These are phyloP conservation scores for Coracopsis vasa DNA, from an alignment of 2,113 vertebrate species.

Conservation along the genomic window DNA sequence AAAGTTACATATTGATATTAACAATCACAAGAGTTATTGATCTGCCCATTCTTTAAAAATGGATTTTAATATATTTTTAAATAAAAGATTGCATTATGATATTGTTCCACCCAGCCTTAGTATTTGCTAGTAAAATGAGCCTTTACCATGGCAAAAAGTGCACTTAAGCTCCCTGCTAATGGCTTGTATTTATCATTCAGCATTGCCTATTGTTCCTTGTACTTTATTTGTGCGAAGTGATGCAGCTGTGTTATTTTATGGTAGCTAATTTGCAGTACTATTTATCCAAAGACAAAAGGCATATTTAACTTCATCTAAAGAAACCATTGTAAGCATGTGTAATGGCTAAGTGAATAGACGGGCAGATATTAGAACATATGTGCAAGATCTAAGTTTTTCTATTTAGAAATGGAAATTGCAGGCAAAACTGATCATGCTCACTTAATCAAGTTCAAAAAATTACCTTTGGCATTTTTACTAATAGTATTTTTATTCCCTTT, in stretches of 20 bases:
- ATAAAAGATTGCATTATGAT: neutral
- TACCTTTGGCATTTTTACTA: neutral
- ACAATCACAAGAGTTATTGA: neutral
- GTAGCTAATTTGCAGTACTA: neutral
- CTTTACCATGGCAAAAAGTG: neutral
- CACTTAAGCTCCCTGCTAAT: neutral
- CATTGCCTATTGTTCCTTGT: neutral
- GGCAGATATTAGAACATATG: neutral
- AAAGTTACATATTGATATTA: neutral
- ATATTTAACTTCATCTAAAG: neutral
- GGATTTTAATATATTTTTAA: neutral
- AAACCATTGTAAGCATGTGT: neutral
- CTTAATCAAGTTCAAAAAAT: neutral
- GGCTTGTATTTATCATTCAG: neutral
- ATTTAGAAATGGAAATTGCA: neutral
- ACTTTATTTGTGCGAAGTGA: neutral
- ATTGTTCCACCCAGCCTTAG: fast-evolving
- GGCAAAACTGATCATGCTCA: neutral
- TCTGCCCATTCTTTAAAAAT: neutral
- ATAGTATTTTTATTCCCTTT: neutral
- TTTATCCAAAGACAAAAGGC: neutral
- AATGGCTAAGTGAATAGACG: neutral
- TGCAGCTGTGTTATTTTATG: neutral
- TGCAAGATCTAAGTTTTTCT: neutral
- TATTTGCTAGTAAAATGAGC: neutral